Base-by-base conservation (phyloP, 2,888 invertebrate genomes). In the Carterocephalus palaemon region DNA sequence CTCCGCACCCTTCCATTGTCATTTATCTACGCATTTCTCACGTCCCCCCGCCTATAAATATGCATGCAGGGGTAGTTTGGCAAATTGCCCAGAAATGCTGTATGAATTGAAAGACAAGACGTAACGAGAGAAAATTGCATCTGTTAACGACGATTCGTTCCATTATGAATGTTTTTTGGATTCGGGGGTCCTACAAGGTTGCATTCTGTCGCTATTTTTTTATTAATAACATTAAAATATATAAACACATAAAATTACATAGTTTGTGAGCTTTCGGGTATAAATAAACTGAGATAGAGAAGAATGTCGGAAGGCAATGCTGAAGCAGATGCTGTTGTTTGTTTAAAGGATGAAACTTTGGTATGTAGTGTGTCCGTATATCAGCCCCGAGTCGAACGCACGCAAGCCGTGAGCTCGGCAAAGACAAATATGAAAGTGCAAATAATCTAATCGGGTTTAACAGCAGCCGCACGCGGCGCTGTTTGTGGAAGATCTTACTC, bases 371-470 rank as follows among this genome's bases (percentile, higher is more conserved):
- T 24, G 38, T 28, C 31, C 31, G 6, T 24, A 19, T 33, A 26
- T 26, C 13, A 20, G 33, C 26, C 17, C 16, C 32, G 15, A 33
- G 33, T 41, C 41, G 15, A 41, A 41, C 24, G 13, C 26, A 33
- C 24, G 23, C 19, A 24, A 23, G 29, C 13, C 19, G 41, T 33
- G 19, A 33, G 41, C 41, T 41, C 26, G 22, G 17, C 32, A 36
- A 48, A 48, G 45, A 41, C 48, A 48, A 48, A 46, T 46, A 46
- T 48, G 48, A 46, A 38, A 48, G 45, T 32, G 36, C 48, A 46
- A 48, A 48, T 48, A 48, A 48, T 46, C 48, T 48, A 48, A 48
- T 48, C 48, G 40, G 48, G 43, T 48, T 42, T 42, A 48, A 23
- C 38, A 38, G 38, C 17, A 28, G 36, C 40, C 36, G 32, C 37